A percentile compares a stretch with the other conserved stretches of the same genome.
Conservation (phyloP, 2,888 invertebrate genomes). For the Apamea epomidion region DNA sequence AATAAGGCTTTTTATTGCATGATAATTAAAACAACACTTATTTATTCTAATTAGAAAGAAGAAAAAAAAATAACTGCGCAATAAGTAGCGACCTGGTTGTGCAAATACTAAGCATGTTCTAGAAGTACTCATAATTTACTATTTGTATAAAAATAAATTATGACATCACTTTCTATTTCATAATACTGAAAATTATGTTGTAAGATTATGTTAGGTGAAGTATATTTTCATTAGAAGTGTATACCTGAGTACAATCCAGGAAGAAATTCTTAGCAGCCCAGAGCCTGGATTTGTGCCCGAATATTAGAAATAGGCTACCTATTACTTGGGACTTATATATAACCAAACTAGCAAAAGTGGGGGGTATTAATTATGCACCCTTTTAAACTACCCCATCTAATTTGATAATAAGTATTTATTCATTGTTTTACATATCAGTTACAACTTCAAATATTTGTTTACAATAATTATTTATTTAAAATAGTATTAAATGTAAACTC, state of each 20-base stretch:
- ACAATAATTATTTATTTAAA: neutral
- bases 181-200: slow-evolving; percentile 28
- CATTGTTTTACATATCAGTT: neutral
- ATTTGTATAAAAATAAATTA: neutral
- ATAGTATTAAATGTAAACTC: slow-evolving; percentile 2
- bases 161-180: slow-evolving; percentile 21
- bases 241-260: neutral
- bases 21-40: neutral
- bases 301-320: no score
- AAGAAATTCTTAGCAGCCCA: no score
- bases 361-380: neutral
- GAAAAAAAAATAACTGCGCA: neutral
- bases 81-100: neutral
- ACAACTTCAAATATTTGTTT: neutral
- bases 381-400: neutral
- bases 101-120: neutral
- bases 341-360: neutral
- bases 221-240: neutral
- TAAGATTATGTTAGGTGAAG: neutral
- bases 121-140: neutral
- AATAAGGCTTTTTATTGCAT: neutral
- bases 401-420: neutral
- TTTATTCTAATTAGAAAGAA: neutral
- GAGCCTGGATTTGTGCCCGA: neutral
- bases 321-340: neutral